Conservation (phyloP, 2,113 vertebrate species). For the Lathamus discolor region DNA sequence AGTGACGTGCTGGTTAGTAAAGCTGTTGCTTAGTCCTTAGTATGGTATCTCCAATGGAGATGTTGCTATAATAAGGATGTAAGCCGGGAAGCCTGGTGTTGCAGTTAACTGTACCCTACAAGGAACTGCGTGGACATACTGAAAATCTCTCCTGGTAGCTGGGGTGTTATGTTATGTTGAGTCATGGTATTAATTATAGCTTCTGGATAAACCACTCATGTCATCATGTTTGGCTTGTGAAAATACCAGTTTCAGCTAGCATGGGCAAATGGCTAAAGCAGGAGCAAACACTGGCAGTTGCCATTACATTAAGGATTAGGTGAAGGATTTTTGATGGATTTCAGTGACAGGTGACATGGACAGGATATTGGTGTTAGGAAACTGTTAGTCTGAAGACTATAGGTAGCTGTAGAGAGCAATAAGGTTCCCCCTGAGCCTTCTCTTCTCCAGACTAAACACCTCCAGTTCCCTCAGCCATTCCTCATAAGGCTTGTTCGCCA, state of each 20-base stretch:
- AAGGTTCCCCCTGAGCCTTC: background rate
- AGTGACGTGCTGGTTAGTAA: background rate
- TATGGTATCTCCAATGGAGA: background rate
- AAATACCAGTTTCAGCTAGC: background rate
- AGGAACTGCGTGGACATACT: slow-evolving; percentile 7
- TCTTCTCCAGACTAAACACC: background rate
- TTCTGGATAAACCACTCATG: background rate
- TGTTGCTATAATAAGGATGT: slow-evolving; percentile 66
- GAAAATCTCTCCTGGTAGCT: background rate
- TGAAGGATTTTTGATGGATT: background rate
- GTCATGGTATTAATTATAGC: slow-evolving; percentile 53
- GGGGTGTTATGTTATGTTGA: slow-evolving; percentile 19
- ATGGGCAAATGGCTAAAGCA: background rate
- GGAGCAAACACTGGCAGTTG: background rate
- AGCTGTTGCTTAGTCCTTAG: slow-evolving; percentile 40
- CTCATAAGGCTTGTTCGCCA: background rate
- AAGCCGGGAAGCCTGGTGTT: slow-evolving; percentile 21
- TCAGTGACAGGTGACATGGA: background rate
- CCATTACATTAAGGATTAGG: background rate
- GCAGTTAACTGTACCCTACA: slow-evolving; percentile 42
- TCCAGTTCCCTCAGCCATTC: background rate
- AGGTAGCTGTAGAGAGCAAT: background rate
- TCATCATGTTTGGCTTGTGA: background rate
- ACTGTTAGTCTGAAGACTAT: background rate
- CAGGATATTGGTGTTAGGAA: background rate